phyloP scores from a whole-genome alignment of 2,797 vertebrate species.

The Thamnophis elegans region DNA sequence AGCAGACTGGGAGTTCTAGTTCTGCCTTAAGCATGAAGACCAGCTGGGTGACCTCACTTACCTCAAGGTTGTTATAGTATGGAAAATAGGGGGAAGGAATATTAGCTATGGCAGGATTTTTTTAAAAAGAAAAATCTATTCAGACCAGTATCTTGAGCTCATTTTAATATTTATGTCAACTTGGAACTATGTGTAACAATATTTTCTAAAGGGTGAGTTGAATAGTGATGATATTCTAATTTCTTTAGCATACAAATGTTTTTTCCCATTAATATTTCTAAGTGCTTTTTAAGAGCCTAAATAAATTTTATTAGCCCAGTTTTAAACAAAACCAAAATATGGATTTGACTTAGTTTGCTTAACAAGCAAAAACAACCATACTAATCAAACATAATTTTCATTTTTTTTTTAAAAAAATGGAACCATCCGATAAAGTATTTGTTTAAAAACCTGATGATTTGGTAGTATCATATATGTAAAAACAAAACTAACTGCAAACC shows the following conservation, averaged over 20 bases:
- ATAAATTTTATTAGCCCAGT: neutral
- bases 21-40: neutral
- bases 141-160: neutral
- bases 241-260: neutral
- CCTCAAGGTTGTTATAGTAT: neutral
- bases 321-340: conserved; percentile 1
- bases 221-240: neutral
- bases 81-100: neutral
- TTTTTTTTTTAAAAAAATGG: neutral
- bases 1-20: neutral
- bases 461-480: neutral
- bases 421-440: neutral
- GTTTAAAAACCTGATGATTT: neutral
- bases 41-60: neutral
- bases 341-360: conserved; percentile 7
- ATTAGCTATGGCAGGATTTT: neutral
- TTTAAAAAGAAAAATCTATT: neutral
- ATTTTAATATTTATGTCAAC: neutral
- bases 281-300: neutral
- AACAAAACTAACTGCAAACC: neutral
- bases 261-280: conserved; percentile 18
- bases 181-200: neutral
- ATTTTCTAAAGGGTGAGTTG: neutral
- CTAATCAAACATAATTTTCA: neutral
- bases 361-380: neutral